These are phyloP conservation scores for Ellobius talpinus DNA, from an alignment of 2,113 vertebrate species.

Conservation along the genomic window DNA sequence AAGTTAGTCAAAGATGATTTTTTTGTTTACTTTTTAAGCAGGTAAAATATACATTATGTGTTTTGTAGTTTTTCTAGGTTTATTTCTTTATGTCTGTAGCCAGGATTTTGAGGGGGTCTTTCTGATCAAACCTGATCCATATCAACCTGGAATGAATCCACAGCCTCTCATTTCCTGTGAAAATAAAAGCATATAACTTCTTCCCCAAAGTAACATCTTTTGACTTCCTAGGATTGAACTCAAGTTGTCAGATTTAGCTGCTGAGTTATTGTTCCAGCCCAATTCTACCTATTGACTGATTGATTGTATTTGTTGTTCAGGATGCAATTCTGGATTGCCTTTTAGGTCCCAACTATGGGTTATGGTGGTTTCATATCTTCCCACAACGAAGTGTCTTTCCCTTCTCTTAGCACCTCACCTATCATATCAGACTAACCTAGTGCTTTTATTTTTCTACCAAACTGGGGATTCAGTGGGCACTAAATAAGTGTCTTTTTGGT, in stretches of 20 bases:
- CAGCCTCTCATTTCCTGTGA: too few relatives aligned
- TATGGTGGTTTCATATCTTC: background rate
- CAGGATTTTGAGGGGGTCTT: too few relatives aligned
- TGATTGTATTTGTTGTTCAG: conserved; percentile 31
- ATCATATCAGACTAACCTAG: background rate
- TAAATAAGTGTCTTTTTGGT: conserved; percentile 22
- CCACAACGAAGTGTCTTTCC: background rate
- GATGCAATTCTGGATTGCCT: background rate
- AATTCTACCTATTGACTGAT: background rate
- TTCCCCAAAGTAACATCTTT: too few relatives aligned
- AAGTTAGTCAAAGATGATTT: too few relatives aligned
- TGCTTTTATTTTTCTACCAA: background rate
- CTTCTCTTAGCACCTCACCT: background rate
- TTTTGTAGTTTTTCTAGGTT: too few relatives aligned
- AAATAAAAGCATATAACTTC: too few relatives aligned
- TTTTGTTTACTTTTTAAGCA: too few relatives aligned
- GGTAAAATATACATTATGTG: too few relatives aligned
- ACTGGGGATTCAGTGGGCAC: background rate
- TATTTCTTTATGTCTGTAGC: too few relatives aligned
- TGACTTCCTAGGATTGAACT: background rate
- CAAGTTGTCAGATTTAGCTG: background rate
- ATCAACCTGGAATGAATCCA: too few relatives aligned
- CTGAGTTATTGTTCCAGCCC: background rate
- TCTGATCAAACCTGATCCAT: too few relatives aligned
- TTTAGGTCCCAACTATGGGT: background rate